These are phyloP conservation scores for Pungitius pungitius DNA, from an alignment of 2,113 vertebrate species.

Conservation along the genomic window DNA sequence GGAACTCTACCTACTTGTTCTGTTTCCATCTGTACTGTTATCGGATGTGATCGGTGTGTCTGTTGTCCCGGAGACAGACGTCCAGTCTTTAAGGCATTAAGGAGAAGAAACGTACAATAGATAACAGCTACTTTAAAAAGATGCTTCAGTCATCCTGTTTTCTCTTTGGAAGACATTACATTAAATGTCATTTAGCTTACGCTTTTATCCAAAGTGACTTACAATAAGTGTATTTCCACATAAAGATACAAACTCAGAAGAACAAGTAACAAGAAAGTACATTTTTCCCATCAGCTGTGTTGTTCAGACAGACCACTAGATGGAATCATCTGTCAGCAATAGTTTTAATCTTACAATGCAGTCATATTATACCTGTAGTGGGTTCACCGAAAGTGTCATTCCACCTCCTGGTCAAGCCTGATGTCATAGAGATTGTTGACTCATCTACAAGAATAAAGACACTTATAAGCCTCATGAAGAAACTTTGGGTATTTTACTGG, in stretches of 20 bases:
- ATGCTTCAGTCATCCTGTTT: background rate
- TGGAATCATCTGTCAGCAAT: conserved; percentile 19
- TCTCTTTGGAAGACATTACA: background rate
- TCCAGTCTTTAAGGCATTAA: conserved; percentile 30
- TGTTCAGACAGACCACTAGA: conserved; percentile 38
- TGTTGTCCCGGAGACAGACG: conserved; percentile 27
- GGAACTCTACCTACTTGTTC: conserved; percentile 54
- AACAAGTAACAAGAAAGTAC: too few relatives aligned
- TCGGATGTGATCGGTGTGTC: conserved; percentile 12
- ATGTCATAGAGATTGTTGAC: background rate
- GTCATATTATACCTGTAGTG: conserved; percentile 17
- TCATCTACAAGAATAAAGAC: conserved; percentile 4
- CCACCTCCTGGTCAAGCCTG: background rate
- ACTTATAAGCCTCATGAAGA: background rate
- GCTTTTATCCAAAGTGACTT: too few relatives aligned
- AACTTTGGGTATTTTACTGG: background rate
- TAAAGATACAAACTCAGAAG: too few relatives aligned
- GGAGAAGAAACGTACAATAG: background rate
- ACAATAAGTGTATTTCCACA: too few relatives aligned
- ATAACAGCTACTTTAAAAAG: background rate
- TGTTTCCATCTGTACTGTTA: conserved; percentile 48
- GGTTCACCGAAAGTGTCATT: conserved; percentile 14
- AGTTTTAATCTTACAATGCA: background rate
- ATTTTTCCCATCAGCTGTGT: too few relatives aligned
- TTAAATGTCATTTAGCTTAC: too few relatives aligned